Base-by-base conservation (phyloP, 2,797 vertebrate genomes). In the Botia kubotai region DNA sequence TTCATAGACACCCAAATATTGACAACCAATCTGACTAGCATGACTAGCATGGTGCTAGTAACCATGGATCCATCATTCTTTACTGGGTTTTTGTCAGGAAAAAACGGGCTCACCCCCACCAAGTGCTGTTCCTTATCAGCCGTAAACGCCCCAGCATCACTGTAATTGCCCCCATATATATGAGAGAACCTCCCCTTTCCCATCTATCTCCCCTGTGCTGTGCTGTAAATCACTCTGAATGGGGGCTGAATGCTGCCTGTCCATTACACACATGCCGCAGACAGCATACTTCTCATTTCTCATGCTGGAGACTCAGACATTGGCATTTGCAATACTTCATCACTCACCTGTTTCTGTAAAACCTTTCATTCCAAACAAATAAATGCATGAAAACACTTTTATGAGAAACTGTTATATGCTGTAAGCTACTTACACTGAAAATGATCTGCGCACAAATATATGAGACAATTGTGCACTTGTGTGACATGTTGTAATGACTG, bases 141-240 rank as follows among this genome's bases (percentile, higher is more conserved):
- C 72, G 26, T 83, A 86, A 87, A 87, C 23, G 39, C 77, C 77
- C 66, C 29, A 63, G 78, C 77, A 48, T 88, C 84, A 70, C 75
- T 85, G 79, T 84, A 82, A 88, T 87, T 87, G 85, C 84, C 72
- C 84, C 81, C 70, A 75, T 83, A 83, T 84, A 84, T 84, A 78
- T 2, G 26, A 83, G 23, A 75, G 13, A 13, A 73, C 77, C 58
- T 71, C 69, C 82, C 66, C 67, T 83, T 73, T 77, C 70, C 68
- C 80, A 73, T 77, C 71, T 66, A 58, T 78, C 70, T 78, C 60
- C 39, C 66, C 39, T 60, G 73, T 70, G 68, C 29, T 46, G 68
- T 60, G 69, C 63, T 33, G 77, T 83, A 82, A 85, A 86, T 86
- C 86, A 84, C 72, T 66, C 48, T 80, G 74, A 82, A 69, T 71